Conservation (phyloP, 2,888 invertebrate genomes). For the Troides aeacus region DNA sequence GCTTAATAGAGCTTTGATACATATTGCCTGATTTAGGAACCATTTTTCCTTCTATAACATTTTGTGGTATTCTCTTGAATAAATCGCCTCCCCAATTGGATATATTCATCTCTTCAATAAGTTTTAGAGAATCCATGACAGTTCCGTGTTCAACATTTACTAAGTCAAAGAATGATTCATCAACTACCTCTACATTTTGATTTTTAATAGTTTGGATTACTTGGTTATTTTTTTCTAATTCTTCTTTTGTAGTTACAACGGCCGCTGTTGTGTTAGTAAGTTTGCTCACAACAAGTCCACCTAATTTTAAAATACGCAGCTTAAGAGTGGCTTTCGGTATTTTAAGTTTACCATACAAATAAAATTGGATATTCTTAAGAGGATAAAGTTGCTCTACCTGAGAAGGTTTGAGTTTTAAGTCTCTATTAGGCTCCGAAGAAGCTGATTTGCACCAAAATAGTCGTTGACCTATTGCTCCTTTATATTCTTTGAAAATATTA, state of each 20-base stretch:
- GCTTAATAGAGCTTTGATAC: constrained; percentile 14
- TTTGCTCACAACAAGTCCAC: constrained; percentile 23
- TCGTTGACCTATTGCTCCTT: constrained; percentile 14
- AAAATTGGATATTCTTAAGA: constrained; percentile 27
- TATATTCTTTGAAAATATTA: constrained; percentile 15
- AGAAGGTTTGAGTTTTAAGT: neutral
- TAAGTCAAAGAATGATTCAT: constrained; percentile 23
- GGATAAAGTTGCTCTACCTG: constrained; percentile 10
- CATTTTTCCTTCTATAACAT: constrained; percentile 25
- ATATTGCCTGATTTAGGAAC: constrained; percentile 23
- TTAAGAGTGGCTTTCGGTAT: constrained; percentile 20
- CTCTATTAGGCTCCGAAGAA: neutral
- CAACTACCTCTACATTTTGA: constrained; percentile 24
- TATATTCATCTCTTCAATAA: constrained; percentile 25
- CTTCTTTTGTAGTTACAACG: constrained; percentile 23
- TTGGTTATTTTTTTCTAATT: constrained; percentile 16
- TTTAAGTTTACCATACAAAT: constrained; percentile 22
- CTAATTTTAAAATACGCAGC: constrained; percentile 19
- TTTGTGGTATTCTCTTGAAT: constrained; percentile 24
- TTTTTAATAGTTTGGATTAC: constrained; percentile 17
- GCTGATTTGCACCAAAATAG: constrained; percentile 7
- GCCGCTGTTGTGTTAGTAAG: constrained; percentile 26
- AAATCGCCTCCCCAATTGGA: constrained; percentile 21
- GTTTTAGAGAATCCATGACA: constrained; percentile 15
- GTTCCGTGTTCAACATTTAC: constrained; percentile 14